Evolutionary conservation across 1,140 invertebrate genomes (phyloP), one percentile per base, ranked within the genome.

Genomic region (Cylas formicarius): DNA sequence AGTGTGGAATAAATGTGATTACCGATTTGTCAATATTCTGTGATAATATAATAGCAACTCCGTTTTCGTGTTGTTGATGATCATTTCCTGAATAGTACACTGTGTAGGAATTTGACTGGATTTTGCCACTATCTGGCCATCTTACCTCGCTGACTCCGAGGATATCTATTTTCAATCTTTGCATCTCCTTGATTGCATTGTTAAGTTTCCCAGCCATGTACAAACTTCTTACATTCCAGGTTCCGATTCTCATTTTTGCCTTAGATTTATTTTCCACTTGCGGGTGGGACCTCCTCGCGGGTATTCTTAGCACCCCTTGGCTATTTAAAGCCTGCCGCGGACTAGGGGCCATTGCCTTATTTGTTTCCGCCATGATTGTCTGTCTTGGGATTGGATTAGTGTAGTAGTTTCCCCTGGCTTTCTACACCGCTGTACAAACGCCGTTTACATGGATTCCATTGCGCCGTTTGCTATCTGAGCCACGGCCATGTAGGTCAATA

Each of bases 31-130:
- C 26, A 17, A 20, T n/a, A n/a, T n/a, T n/a, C n/a, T n/a, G n/a
- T n/a, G n/a, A n/a, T n/a, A n/a, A n/a, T n/a, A n/a, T n/a, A n/a
- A n/a, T n/a, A n/a, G n/a, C n/a, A n/a, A n/a, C n/a, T n/a, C n/a
- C n/a, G 17, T 19, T 32, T 18, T 16, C 33, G 28, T 16, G 29
- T 19, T 32, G 26, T 29, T 27, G 13, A 9, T 42, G 10, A 32
- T 31, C 18, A 32, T 42, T 32, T n/a, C 29, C 39, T 18, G 39
- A 31, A 28, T 31, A 42, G 28, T 42, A 42, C 9, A 42, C 28
- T 28, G 26, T 14, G 26, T 28, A 19, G 14, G 14, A 27, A n/a
- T 18, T 18, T 19, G 16, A 19, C 18, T 31, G 24, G 13, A 32
- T 42, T 22, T 32, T 31, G 6, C 28, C 39, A 8, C 11, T 18